Conservation (phyloP, 1,140 invertebrate species). For the Pteromalus puparum region DNA sequence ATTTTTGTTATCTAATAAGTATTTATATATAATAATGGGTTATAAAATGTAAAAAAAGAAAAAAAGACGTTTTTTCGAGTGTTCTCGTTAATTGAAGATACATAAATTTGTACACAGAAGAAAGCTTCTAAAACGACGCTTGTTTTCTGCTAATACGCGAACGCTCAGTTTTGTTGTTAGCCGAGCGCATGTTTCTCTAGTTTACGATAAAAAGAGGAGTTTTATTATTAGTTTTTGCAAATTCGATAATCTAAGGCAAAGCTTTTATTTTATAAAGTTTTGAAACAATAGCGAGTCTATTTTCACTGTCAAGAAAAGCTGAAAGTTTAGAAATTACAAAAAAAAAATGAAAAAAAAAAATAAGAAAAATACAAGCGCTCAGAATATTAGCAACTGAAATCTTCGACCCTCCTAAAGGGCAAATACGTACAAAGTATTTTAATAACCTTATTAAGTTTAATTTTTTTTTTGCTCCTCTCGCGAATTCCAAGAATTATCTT, state of each 20-base stretch:
- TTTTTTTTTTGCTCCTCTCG: slow-evolving; percentile 52
- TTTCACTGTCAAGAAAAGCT: slow-evolving; percentile 23
- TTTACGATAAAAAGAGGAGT: slow-evolving; percentile 8
- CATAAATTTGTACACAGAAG: slow-evolving; percentile 45
- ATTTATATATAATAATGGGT: too few relatives aligned
- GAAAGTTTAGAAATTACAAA: slow-evolving; percentile 39
- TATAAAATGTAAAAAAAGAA: not conserved
- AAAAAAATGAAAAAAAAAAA: slow-evolving; percentile 9
- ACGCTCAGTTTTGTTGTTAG: slow-evolving; percentile 39
- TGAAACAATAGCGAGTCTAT: not conserved
- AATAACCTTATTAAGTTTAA: slow-evolving; percentile 30
- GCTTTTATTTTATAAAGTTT: slow-evolving; percentile 20
- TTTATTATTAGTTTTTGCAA: slow-evolving; percentile 9
- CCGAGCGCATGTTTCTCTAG: slow-evolving; percentile 41
- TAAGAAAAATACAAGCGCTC: slow-evolving; percentile 50
- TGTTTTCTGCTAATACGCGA: slow-evolving; percentile 46
- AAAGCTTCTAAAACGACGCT: slow-evolving; percentile 54
- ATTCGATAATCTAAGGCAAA: slow-evolving; percentile 6
- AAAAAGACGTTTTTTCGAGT: slow-evolving; percentile 25
- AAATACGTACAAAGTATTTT: slow-evolving; percentile 54
- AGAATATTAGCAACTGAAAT: slow-evolving; percentile 49
- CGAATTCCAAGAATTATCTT: slow-evolving; percentile 57
- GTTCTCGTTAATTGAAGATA: slow-evolving; percentile 37
- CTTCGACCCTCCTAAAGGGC: slow-evolving; percentile 55
- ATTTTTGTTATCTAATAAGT: too few relatives aligned